These are phyloP conservation scores for Willowsia nigromaculata DNA, from an alignment of 2,888 invertebrate species.

Conservation along the genomic window DNA sequence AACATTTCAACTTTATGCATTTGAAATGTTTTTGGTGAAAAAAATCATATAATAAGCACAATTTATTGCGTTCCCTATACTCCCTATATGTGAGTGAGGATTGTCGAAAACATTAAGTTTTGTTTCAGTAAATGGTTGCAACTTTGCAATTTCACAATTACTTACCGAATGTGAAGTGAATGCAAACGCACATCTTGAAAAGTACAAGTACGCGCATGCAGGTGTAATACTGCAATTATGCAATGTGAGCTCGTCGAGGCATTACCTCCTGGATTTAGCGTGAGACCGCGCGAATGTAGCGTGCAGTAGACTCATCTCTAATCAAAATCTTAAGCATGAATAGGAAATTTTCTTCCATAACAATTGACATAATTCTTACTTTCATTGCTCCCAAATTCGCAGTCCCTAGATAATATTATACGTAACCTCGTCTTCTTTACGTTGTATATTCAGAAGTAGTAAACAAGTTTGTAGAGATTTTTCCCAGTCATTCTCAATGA, in stretches of 20 bases:
- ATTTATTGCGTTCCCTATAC: too few species aligned
- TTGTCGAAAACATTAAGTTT: too few species aligned
- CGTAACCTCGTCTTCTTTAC: neutral
- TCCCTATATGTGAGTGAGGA: too few species aligned
- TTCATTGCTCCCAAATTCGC: conserved; percentile 10
- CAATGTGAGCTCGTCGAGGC: neutral
- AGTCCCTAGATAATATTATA: too few species aligned
- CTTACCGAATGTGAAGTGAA: too few species aligned
- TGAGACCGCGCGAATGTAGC: neutral
- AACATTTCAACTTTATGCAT: too few species aligned
- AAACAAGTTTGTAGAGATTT: neutral
- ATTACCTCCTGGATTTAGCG: neutral
- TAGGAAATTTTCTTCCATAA: conserved; percentile 34
- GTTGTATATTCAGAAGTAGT: neutral
- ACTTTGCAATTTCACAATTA: too few species aligned
- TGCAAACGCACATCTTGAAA: too few species aligned
- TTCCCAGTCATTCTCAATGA: neutral
- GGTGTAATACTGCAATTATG: too few species aligned
- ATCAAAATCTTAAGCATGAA: neutral
- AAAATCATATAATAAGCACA: neutral
- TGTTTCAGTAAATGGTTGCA: too few species aligned
- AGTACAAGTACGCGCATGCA: too few species aligned
- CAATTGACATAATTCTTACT: conserved; percentile 39
- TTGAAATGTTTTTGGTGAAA: too few species aligned
- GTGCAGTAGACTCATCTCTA: conserved; percentile 19